Base-by-base conservation (phyloP, 2,888 invertebrate genomes). In the Steinernema hermaphroditum region DNA sequence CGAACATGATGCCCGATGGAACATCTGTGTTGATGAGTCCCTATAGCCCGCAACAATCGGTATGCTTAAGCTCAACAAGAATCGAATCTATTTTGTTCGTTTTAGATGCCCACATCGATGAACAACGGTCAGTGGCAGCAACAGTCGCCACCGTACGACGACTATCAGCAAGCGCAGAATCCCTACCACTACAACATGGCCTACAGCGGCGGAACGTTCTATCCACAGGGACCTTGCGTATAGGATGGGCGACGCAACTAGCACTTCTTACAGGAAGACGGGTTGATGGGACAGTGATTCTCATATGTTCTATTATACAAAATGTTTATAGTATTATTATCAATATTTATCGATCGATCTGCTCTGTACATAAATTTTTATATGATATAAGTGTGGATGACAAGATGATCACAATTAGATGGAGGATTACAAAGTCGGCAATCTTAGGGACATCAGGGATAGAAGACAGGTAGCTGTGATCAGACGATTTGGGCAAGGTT, bases 271-370 rank as follows among this genome's bases (percentile, higher is more conserved):
- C 6, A 46, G 6, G 54, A 27, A 54, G 54, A 54, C 54, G 54
- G 54, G 54, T 54, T 54, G 27, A 27, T 27, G 54, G 54, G 54
- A 54, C 54, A 54, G 54, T 54, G 54, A 54, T 54, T 27, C 27
- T 54, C 27, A 54, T 27, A 54, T 54, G 54, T 54, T 54, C 54
- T 54, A 54, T 24, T 22, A 14, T n/a, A 27, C 46, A 19, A 27
- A 54, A 8, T 54, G 54, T 54, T 27, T 54, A 54, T 37, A 37
- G 37, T 37, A 37, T 37, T 37, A 37, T n/a, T n/a, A n/a, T n/a
- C n/a, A n/a, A n/a, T 54, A 54, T 22, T 27, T 22, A 54, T 54
- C 54, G 27, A 9, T n/a, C 16, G 54, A 54, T 54, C 54, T 54
- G 6, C 22, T 12, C 6, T 54, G 54, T 54, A 54, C 54, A 54